Evolutionary conservation across 2,888 invertebrate genomes (phyloP).

Genomic region (Aleiodes testaceus): DNA sequence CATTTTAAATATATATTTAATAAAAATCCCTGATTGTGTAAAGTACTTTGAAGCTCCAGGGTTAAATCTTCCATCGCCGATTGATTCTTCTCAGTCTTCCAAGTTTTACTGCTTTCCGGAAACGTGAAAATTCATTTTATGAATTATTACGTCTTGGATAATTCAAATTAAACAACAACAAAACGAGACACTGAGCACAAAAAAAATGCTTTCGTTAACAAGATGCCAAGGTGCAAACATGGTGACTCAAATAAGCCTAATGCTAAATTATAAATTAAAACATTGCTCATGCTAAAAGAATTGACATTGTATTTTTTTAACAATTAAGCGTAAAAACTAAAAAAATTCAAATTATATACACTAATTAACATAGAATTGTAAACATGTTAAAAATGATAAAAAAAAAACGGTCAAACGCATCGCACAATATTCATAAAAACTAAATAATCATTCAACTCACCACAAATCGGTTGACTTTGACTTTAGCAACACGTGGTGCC

Average conservation of each 20-base stretch:
- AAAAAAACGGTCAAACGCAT: constrained; percentile 56
- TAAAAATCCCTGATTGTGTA: constrained; percentile 26
- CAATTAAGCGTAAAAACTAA: too few relatives aligned
- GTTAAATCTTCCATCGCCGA: constrained; percentile 25
- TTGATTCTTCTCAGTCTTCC: constrained; percentile 47
- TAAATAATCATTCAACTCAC: constrained; percentile 76
- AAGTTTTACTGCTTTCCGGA: constrained; percentile 50
- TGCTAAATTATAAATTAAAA: constrained; percentile 22
- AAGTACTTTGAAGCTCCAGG: constrained; percentile 30
- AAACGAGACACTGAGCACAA: neutral
- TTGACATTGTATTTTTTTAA: too few relatives aligned
- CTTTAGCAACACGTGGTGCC: constrained; percentile 74
- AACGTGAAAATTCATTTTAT: constrained; percentile 33
- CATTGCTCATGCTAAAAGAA: constrained; percentile 32
- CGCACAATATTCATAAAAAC: constrained; percentile 42
- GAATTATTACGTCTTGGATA: neutral
- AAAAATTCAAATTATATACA: too few relatives aligned
- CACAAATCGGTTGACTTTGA: constrained; percentile 93
- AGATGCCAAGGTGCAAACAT: constrained; percentile 8
- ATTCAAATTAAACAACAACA: neutral
- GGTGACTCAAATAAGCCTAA: neutral
- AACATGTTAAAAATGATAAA: constrained; percentile 34
- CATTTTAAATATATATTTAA: too few relatives aligned
- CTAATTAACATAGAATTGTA: too few relatives aligned
- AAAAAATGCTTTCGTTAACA: neutral